Evolutionary conservation across 2,888 invertebrate species (phyloP), one percentile per base, ranked within the genome.

Genomic region (Hypolimnas misippus): DNA sequence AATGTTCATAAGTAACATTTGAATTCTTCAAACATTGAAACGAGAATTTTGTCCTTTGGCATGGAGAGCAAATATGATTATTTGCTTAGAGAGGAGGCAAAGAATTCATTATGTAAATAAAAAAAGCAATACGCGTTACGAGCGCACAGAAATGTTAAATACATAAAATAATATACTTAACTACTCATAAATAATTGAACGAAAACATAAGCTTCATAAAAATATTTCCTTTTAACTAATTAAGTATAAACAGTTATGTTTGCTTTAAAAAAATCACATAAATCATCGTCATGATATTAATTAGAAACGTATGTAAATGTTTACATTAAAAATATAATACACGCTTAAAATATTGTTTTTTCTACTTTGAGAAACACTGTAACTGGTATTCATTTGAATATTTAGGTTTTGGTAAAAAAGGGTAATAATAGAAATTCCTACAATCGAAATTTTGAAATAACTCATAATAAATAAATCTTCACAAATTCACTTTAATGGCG

Each of bases 21-120:
- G 16, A 17, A 7, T 16, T 40, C 14, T 40, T 40, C 40, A 14
- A 40, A 8, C 40, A 40, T 7, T 17, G 10, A n/a, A n/a, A 17
- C 16, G 2, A 10, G 10, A 42, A 8, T 6, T 7, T 33, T 7
- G 46, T 46, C 46, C 46, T 46, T 46, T 19, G 6, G 12, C 7
- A 12, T 46, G 38, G 6, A 59, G 12, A 52, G 21, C 25, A 14
- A 46, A 53, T 35, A 35, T 5, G 6, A 38, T 46, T 49, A 46
- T 60, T 60, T 60, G 38, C 46, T 54, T 60, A 59, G 53, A 42
- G 14, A 54, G 51, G 10, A 58, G 35, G 19, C 46, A 44, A 46
- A 35, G 21, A 52, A 35, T 59, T 25, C 44, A 19, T 35, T 35
- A 6, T 46, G 17, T 60, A 46, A 46, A 53, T 53, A 46, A 35